phyloP scores from a whole-genome alignment of 1,140 invertebrate species.

The Procambarus virginalis region DNA sequence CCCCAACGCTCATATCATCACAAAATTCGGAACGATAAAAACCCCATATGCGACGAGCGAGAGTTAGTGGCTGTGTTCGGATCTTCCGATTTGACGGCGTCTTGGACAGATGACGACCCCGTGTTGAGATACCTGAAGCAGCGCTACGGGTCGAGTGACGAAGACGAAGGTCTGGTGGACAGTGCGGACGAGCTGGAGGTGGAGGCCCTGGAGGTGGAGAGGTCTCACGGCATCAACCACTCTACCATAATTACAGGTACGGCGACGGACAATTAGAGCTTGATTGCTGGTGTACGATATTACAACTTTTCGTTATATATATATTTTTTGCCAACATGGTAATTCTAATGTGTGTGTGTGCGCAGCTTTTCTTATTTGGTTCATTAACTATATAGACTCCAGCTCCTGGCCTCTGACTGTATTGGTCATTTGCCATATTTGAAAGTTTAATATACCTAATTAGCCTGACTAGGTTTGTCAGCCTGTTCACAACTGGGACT shows the following conservation, averaged over 20 bases:
- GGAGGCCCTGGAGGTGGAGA: neutral
- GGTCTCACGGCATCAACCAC: neutral
- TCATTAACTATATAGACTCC: no score
- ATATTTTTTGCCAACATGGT: no score
- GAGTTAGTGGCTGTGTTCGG: neutral
- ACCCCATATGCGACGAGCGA: neutral
- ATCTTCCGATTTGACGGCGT: neutral
- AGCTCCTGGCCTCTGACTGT: no score
- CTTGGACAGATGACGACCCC: neutral
- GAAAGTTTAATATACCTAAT: no score
- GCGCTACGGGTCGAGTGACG: constrained; percentile 8
- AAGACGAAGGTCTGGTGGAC: constrained; percentile 13
- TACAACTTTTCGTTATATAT: no score
- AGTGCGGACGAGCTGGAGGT: constrained; percentile 17
- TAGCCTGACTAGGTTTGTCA: no score
- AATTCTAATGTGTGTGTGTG: no score
- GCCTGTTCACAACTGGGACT: no score
- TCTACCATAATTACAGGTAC: neutral
- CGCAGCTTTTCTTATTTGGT: no score
- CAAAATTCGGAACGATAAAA: neutral
- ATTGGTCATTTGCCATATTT: no score
- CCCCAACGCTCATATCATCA: neutral
- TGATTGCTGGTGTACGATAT: no score
- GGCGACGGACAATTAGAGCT: neutral
- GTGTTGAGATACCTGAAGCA: constrained; percentile 8